phyloP scores from a whole-genome alignment of 92 coral and sea anemone species.

The Epizoanthus fatuus region DNA sequence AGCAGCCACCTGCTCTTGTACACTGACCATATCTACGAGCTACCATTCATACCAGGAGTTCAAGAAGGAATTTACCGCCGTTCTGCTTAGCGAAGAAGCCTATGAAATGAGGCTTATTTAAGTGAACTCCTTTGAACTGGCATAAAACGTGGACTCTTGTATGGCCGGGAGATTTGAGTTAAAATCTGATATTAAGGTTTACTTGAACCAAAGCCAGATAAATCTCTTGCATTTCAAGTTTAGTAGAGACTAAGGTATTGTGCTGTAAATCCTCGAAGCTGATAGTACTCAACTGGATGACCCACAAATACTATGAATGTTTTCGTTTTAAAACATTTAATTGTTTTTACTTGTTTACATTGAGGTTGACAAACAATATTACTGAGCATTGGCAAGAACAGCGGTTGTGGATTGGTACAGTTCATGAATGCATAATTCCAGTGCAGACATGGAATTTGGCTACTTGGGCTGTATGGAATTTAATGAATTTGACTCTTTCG shows the following conservation, averaged over 20 bases:
- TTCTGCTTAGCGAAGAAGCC: constrained; percentile 32
- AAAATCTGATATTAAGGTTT: constrained; percentile 5
- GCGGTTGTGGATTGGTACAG: too few relatives aligned
- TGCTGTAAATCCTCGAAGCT: constrained; percentile 19
- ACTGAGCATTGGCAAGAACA: not conserved
- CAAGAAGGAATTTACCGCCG: constrained; percentile 48
- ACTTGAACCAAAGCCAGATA: constrained; percentile 14
- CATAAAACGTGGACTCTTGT: constrained; percentile 11
- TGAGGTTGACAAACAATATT: constrained; percentile 6
- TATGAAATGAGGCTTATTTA: constrained; percentile 23
- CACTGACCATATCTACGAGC: constrained; percentile 52
- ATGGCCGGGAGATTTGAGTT: constrained; percentile 6
- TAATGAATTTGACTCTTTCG: constrained; percentile 19
- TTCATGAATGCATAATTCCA: not conserved
- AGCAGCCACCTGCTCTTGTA: constrained; percentile 62
- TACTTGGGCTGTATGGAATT: constrained; percentile 13
- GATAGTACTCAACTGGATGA: constrained; percentile 13
- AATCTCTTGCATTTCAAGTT: constrained; percentile 7
- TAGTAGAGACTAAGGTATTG: constrained; percentile 14
- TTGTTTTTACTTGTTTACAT: constrained; percentile 24
- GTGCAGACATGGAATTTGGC: constrained; percentile 1
- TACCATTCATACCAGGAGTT: constrained; percentile 56
- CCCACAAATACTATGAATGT: constrained; percentile 14
- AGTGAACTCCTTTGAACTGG: constrained; percentile 21
- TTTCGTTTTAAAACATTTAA: constrained; percentile 7